Conservation (phyloP, 2,113 vertebrate genomes). For the Diglossa brunneiventris region DNA sequence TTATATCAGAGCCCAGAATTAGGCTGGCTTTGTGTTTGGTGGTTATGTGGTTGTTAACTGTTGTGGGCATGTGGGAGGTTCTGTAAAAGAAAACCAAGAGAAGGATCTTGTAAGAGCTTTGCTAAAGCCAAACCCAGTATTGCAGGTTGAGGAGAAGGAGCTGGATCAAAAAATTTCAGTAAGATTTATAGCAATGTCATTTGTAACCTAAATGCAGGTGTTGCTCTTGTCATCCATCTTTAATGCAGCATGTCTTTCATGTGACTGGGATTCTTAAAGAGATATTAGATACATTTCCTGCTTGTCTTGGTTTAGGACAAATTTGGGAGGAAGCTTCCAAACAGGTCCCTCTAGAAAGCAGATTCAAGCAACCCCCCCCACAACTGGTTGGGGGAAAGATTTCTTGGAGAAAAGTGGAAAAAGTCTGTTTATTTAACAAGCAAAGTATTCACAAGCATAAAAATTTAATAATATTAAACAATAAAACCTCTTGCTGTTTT, state of each 20-base stretch:
- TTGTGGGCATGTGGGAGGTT: background rate
- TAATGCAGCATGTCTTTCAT: background rate
- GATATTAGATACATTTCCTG: background rate
- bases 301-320: background rate
- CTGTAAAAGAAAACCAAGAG: background rate
- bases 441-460: background rate
- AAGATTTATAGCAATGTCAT: background rate
- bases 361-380: background rate
- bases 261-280: background rate
- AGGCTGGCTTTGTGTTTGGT: background rate
- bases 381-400: background rate
- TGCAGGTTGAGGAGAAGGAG: background rate
- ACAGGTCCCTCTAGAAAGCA: background rate
- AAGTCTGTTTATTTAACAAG: background rate
- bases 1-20: background rate
- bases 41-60: background rate
- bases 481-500: background rate
- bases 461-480: background rate
- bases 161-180: background rate
- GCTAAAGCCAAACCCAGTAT: background rate
- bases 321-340: background rate
- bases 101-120: background rate
- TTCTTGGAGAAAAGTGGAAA: background rate
- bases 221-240: background rate
- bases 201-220: background rate